Base-by-base conservation (phyloP, 2,113 vertebrate species). In the human (Homo sapiens) region DNA sequence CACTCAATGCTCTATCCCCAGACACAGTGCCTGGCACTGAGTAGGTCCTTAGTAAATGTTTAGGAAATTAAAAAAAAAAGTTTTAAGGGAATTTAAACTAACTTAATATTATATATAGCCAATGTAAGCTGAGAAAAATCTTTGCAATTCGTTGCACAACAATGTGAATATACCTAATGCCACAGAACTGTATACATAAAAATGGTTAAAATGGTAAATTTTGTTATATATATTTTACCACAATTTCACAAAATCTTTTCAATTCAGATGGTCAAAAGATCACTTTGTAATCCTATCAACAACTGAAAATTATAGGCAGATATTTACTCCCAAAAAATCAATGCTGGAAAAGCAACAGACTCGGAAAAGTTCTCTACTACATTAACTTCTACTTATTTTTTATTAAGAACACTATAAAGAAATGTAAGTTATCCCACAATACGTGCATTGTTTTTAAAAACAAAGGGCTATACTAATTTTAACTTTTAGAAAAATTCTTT, bases 401-500 rank as follows among this genome's bases (percentile, higher is more conserved):
- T 22, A 68, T 57, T 75, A 32, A 93, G 55, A 59, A 86, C 25
- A 68, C 18, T 13, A n/a, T 43, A 81, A 93, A 72, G 66, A 95
- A 90, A 76, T 27, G 52, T 18, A 84, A 20, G 23, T 83, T 73
- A 79, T 52, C 52, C 27, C 12, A 83, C 25, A 92, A 45, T 30
- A 79, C 76, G 43, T 81, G 59, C 18, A 91, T 78, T 70, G 93
- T 61, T 75, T 81, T 64, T 27, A 76, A 64, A 92, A 89, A 75
- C 8, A 79, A 12, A 73, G 78, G 35, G 11, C 38, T 94, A 78
- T 1, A 86, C 8, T 52, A 96, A 91, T 64, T 57, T 80, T 89
- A 96, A 73, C 32, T 75, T 92, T 64, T 40, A 95, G 76, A 94
- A 95, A 89, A 82, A 48, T 66, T 64, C 5, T 91, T 70, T 82